Evolutionary conservation across 92 coral and sea anemone species (phyloP).

Genomic region (Actinostola sp.): DNA sequence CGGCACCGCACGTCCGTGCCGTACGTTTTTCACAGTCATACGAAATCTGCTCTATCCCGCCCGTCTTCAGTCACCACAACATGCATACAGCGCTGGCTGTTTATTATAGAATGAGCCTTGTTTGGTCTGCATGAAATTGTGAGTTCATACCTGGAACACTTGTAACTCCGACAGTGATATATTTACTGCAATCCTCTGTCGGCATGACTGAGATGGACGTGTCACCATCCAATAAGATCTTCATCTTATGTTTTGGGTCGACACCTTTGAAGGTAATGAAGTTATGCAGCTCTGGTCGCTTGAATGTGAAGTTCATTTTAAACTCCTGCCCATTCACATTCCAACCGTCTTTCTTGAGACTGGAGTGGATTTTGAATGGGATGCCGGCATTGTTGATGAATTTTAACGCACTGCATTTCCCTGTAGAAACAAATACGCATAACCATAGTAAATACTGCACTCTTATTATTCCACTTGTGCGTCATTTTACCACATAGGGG

Average conservation of each 20-base stretch:
- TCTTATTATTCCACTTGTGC: no score
- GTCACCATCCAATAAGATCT: slow-evolving; percentile 83
- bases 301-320: slow-evolving; percentile 76
- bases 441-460: not conserved
- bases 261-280: slow-evolving; percentile 74
- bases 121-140: no score
- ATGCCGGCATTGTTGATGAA: slow-evolving; percentile 69
- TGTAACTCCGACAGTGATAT: slow-evolving; percentile 77
- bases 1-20: no score
- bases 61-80: no score
- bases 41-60: no score
- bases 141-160: slow-evolving; percentile 66
- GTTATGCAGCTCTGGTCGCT: slow-evolving; percentile 81
- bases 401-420: slow-evolving; percentile 82
- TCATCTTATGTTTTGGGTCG: slow-evolving; percentile 54
- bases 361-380: slow-evolving; percentile 59
- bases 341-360: slow-evolving; percentile 69
- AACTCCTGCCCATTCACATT: slow-evolving; percentile 64
- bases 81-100: no score
- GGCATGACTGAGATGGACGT: slow-evolving; percentile 91
- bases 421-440: slow-evolving; percentile 34
- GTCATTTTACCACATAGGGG: no score
- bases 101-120: no score
- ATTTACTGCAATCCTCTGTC: slow-evolving; percentile 69
- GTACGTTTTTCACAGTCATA: no score